Evolutionary conservation across 2,797 vertebrate genomes (phyloP).

Genomic region (Lepilemur ruficaudatus): DNA sequence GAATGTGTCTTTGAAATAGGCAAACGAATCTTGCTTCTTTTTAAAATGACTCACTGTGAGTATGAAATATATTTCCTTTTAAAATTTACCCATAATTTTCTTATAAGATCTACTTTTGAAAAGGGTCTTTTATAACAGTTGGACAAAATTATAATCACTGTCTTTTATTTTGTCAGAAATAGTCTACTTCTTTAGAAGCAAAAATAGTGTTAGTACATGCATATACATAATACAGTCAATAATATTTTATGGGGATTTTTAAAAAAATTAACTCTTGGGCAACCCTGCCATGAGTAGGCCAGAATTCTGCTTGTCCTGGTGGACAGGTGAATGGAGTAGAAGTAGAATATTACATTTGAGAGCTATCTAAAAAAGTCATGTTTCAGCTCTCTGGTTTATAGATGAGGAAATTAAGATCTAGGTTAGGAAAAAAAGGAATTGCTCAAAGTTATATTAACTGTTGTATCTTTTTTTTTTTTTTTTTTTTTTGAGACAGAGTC

Average conservation of each 20-base stretch:
- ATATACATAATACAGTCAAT: neutral
- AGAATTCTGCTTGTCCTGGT: neutral
- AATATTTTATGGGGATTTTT: neutral
- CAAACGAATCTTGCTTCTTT: neutral
- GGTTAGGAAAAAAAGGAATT: neutral
- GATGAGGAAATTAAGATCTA: neutral
- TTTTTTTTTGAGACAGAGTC: no score
- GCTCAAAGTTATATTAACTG: neutral
- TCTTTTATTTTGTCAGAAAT: neutral
- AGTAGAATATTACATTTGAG: neutral
- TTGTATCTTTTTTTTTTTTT: neutral
- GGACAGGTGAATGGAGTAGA: neutral
- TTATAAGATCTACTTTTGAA: neutral
- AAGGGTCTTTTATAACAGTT: neutral
- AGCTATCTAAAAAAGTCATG: neutral
- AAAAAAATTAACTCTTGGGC: neutral
- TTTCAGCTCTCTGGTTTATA: neutral
- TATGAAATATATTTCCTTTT: neutral
- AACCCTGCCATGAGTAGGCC: neutral
- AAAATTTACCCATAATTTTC: neutral
- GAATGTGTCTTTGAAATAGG: neutral
- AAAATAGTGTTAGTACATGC: neutral
- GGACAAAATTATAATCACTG: neutral
- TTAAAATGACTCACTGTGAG: constrained; percentile 3
- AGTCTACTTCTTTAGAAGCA: neutral